These are phyloP conservation scores for Tetragonula carbonaria DNA, from an alignment of 2,888 invertebrate genomes.

Conservation along the genomic window DNA sequence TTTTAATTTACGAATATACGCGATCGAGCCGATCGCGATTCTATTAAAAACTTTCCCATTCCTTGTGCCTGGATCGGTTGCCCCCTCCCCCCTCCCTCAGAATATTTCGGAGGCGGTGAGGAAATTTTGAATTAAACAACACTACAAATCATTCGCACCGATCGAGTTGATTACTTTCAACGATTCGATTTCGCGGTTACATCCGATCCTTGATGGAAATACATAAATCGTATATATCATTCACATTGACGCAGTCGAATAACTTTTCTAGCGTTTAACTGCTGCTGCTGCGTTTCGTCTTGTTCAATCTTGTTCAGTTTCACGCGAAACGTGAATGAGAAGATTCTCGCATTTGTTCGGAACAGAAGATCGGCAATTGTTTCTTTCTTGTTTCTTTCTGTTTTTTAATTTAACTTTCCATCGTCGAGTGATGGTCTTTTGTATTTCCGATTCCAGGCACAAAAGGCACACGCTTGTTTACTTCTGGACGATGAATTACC, in stretches of 20 bases:
- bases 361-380: no score
- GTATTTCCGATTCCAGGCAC: not conserved
- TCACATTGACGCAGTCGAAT: not conserved
- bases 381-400: no score
- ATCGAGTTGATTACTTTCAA: not conserved
- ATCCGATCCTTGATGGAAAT: not conserved
- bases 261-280: not conserved
- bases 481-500: no score
- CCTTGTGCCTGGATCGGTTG: not conserved
- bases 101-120: not conserved
- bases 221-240: not conserved
- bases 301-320: no score
- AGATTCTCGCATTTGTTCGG: not conserved
- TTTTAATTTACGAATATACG: no score
- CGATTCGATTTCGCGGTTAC: not conserved
- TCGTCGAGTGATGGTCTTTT: no score
- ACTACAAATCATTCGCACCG: not conserved
- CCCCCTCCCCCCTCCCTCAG: no score
- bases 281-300: not conserved
- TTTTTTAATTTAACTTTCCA: no score
- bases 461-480: no score
- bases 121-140: conserved; percentile 31
- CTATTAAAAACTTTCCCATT: conserved; percentile 29
- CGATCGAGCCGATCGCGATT: not conserved
- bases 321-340: no score